Evolutionary conservation across 2,888 invertebrate species (phyloP), one percentile per base, ranked within the genome.

Genomic region (Metellina segmentata): DNA sequence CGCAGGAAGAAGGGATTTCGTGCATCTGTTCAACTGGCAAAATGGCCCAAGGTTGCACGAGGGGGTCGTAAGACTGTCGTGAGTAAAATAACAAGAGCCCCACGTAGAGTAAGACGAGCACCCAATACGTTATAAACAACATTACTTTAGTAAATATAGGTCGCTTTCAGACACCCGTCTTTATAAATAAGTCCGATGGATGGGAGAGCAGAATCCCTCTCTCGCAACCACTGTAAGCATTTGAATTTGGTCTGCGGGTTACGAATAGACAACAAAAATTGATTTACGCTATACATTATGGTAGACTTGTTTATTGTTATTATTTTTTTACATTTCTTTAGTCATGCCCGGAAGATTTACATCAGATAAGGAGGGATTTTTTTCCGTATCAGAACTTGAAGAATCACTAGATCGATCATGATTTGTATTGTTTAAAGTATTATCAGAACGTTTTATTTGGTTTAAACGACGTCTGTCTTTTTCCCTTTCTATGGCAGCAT

Each of bases 161-260:
- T 19, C 0, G 11, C 48, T 2, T n/a, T 6, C 11, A 48, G 20
- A 1, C 4, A 7, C 11, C 52, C 48, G 4, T 61, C 9, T 1
- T 34, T 48, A 51, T 78, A 78, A 9, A 20, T 49, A 0, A 86
- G 16, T 19, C 86, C 86, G 11, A 78, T 70, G 5, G 19, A 34
- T 7, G 69, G 7, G 0, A 51, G n/a, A 4, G 34, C 19, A 0
- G 86, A 70, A 20, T 78, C 13, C 4, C 51, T 69, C 11, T 48
- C 5, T 13, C 7, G 78, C 0, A 86, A 7, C 52, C 51, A 86
- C 20, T 78, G 34, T 51, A 86, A 19, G 4, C 52, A 19, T 2
- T 19, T 48, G 2, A 9, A 20, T 86, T 86, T 78, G 19, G 86
- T 77, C 20, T 86, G 86, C 0, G 52, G 9, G 52, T 86, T 86